Evolutionary conservation across 53 echinoderm and acorn worm genomes (phyloP).

Genomic region (Astropecten irregularis): DNA sequence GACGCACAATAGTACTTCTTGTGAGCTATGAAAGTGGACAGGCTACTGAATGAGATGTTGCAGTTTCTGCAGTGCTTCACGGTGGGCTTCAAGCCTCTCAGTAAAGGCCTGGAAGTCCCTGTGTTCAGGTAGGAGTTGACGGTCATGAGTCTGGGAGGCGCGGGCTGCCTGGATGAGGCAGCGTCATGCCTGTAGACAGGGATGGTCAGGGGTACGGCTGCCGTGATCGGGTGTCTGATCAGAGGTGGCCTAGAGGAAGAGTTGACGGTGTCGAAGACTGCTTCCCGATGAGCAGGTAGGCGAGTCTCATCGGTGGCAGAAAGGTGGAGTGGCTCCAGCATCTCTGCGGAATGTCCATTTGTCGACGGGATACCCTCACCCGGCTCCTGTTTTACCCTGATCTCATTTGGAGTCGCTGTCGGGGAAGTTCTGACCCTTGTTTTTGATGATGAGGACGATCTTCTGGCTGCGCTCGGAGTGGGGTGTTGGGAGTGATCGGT

Average conservation of each 20-base stretch:
- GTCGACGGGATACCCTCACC: neutral
- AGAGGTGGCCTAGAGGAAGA: neutral
- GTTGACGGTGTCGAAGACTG: neutral
- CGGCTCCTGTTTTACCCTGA: constrained; percentile 9
- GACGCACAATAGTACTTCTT: constrained; percentile 95
- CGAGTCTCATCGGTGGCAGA: too few relatives aligned
- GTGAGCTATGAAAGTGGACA: constrained; percentile 96
- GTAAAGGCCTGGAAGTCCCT: constrained; percentile 24
- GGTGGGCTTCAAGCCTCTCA: constrained; percentile 21
- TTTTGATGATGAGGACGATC: constrained; percentile 7
- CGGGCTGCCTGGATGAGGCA: neutral
- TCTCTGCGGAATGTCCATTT: neutral
- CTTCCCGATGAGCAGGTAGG: too few relatives aligned
- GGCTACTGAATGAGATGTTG: constrained; percentile 86
- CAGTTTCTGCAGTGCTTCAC: constrained; percentile 83
- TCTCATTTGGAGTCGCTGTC: neutral
- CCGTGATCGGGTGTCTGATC: constrained; percentile 8
- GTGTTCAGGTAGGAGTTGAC: constrained; percentile 40
- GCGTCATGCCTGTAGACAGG: constrained; percentile 4
- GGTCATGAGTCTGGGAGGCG: constrained; percentile 22
- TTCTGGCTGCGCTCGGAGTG: too few relatives aligned
- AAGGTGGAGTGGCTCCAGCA: neutral
- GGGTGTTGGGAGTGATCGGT: too few relatives aligned
- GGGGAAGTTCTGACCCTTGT: neutral
- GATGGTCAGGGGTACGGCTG: neutral